Percentiles rank a stretch among this genome's conserved stretches.
phyloP scores from a whole-genome alignment of 1,140 invertebrate species.

The Ruditapes philippinarum region DNA sequence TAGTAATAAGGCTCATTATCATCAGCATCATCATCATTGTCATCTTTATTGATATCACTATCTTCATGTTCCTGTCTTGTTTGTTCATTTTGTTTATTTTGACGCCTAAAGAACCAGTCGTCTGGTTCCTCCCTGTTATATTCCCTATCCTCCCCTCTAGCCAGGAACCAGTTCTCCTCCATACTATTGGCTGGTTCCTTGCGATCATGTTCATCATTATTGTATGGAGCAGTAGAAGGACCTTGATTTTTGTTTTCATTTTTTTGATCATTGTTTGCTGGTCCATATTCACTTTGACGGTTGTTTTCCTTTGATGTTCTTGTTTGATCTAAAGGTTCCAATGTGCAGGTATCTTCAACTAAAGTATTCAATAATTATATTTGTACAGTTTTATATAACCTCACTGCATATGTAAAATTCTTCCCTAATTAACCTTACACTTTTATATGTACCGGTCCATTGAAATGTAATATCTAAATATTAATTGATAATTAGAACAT shows the following conservation, averaged over 20 bases:
- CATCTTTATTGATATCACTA: neutral
- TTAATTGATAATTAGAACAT: too few species aligned
- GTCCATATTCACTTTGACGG: neutral
- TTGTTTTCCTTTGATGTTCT: neutral
- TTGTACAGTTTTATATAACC: neutral
- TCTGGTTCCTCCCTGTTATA: constrained; percentile 13
- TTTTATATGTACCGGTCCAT: neutral
- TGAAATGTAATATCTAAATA: too few species aligned
- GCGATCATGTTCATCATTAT: neutral
- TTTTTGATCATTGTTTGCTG: neutral
- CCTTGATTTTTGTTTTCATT: neutral
- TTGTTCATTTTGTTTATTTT: neutral
- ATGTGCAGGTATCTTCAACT: neutral
- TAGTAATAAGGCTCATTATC: too few species aligned
- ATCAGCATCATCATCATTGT: neutral
- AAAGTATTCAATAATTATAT: neutral
- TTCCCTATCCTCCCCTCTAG: neutral
- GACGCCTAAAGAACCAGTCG: constrained; percentile 31
- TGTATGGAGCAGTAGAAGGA: neutral
- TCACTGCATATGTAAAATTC: too few species aligned
- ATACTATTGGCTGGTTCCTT: neutral
- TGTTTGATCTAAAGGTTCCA: neutral
- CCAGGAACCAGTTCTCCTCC: constrained; percentile 31
- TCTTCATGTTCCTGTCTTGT: neutral
- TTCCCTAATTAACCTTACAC: too few species aligned